Percentiles rank a stretch among this genome's conserved stretches.
phyloP scores from a whole-genome alignment of 2,888 invertebrate genomes.

The Agrotis ipsilon region DNA sequence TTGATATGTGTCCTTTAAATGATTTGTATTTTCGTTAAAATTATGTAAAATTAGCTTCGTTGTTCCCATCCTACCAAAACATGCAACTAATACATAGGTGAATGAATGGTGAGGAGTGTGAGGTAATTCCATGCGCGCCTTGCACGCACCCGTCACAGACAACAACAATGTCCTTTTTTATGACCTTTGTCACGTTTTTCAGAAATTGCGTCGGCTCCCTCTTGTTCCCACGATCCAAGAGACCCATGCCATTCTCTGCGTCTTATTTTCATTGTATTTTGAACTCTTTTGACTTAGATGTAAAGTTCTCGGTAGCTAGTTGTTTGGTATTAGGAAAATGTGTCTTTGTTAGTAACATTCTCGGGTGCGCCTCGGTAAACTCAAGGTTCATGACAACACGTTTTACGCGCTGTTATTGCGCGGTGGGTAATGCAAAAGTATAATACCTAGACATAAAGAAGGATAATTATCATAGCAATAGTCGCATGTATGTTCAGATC shows the following conservation, averaged over 20 bases:
- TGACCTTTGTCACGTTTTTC: conserved; percentile 81
- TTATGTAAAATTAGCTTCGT: not conserved
- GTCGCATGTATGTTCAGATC: conserved; percentile 4
- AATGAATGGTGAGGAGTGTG: conserved; percentile 37
- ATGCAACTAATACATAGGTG: conserved; percentile 32
- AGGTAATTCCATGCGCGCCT: conserved; percentile 50
- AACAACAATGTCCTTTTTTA: conserved; percentile 74
- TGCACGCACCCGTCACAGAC: conserved; percentile 61
- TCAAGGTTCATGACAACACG: conserved; percentile 65
- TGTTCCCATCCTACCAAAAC: conserved; percentile 34
- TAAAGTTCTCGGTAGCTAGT: conserved; percentile 56
- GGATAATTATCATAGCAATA: conserved; percentile 33
- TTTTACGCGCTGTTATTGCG: conserved; percentile 61
- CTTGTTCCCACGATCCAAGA: conserved; percentile 69
- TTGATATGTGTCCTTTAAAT: not conserved
- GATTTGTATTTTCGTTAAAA: not conserved
- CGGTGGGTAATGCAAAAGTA: conserved; percentile 52
- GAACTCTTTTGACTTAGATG: conserved; percentile 60
- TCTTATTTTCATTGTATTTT: conserved; percentile 63
- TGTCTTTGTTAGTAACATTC: conserved; percentile 58
- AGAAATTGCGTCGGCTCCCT: conserved; percentile 76
- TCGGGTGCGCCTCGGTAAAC: conserved; percentile 62
- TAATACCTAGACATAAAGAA: conserved; percentile 44
- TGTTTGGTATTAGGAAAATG: conserved; percentile 53
- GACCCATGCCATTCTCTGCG: conserved; percentile 56